These are phyloP conservation scores for Nomada goodeniana DNA, from an alignment of 2,888 invertebrate species.

Conservation along the genomic window DNA sequence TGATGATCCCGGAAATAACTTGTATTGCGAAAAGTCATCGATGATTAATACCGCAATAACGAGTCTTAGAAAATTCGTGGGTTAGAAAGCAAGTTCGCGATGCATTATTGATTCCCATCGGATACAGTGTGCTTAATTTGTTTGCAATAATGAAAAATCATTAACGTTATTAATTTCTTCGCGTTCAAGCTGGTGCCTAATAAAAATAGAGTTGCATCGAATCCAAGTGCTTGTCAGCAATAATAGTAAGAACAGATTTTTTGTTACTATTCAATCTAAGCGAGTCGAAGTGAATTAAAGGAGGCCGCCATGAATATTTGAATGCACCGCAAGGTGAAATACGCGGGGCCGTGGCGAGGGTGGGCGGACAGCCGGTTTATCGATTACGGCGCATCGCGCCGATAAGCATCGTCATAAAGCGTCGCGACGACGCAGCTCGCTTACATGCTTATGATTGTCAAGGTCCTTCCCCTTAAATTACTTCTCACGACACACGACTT, in stretches of 20 bases:
- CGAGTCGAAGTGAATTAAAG: slow-evolving; percentile 36
- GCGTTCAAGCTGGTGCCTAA: background rate
- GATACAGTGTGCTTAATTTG: too few species aligned
- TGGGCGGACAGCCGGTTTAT: slow-evolving; percentile 69
- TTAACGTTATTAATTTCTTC: too few species aligned
- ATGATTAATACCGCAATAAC: slow-evolving; percentile 15
- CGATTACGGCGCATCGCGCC: slow-evolving; percentile 69
- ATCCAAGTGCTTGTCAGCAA: background rate
- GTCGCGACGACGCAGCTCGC: slow-evolving; percentile 64
- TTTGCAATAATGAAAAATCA: background rate
- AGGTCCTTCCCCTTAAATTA: slow-evolving; percentile 61
- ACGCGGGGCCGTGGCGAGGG: slow-evolving; percentile 41
- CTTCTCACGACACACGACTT: slow-evolving; percentile 8
- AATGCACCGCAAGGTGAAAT: slow-evolving; percentile 65
- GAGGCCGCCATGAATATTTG: slow-evolving; percentile 70
- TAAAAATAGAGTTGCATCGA: background rate
- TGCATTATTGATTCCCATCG: too few species aligned
- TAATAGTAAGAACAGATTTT: background rate
- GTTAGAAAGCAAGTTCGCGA: slow-evolving; percentile 7
- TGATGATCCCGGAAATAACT: slow-evolving; percentile 60
- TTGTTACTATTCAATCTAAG: background rate
- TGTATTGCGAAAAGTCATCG: slow-evolving; percentile 13
- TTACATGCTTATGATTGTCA: slow-evolving; percentile 61
- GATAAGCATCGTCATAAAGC: slow-evolving; percentile 64
- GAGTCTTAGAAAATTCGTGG: background rate